phyloP scores from a whole-genome alignment of 2,113 vertebrate genomes.

The Hassar affinis region DNA sequence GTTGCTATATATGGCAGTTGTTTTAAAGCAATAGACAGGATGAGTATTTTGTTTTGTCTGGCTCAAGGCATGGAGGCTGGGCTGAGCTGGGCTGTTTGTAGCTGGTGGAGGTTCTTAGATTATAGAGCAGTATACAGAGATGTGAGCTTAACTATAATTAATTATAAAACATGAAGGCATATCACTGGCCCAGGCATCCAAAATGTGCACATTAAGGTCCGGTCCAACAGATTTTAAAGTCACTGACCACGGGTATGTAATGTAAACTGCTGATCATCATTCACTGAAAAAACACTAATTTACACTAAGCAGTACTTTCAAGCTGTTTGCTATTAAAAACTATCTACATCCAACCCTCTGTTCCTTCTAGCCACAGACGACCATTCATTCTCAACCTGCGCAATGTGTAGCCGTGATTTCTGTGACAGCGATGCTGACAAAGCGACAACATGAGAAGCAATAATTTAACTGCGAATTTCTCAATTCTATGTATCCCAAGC shows the following conservation, averaged over 20 bases:
- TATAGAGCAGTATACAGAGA: background rate
- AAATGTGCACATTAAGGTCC: background rate
- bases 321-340: too few relatives aligned
- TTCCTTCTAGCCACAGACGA: background rate
- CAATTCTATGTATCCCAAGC: background rate
- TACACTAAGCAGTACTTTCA: too few relatives aligned
- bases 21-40: background rate
- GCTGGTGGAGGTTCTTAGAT: background rate
- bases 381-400: too few relatives aligned
- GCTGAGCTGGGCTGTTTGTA: background rate
- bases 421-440: background rate
- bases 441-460: background rate
- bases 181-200: background rate
- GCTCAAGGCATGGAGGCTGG: background rate
- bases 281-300: background rate
- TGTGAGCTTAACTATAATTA: background rate
- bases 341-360: background rate
- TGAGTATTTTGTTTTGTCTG: conserved; percentile 3
- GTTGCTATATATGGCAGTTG: background rate
- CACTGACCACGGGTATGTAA: background rate
- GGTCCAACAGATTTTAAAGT: background rate
- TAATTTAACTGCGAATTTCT: background rate
- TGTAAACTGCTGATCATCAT: background rate
- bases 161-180: background rate
- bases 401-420: background rate